Base-by-base conservation (phyloP, 2,113 vertebrate species). In the Clarias magur region DNA sequence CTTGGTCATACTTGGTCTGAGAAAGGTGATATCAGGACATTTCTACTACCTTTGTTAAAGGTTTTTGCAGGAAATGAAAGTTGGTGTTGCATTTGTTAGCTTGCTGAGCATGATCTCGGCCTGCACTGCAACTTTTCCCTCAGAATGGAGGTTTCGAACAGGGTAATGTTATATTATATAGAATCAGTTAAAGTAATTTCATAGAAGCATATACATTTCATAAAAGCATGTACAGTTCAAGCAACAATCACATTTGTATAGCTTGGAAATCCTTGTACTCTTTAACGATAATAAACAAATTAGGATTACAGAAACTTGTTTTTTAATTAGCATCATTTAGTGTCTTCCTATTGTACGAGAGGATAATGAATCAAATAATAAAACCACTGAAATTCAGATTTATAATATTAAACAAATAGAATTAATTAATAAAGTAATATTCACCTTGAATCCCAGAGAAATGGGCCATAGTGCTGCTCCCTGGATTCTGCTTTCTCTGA, bases 381-480 rank as follows among this genome's bases (percentile, higher is more conserved):
- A 27, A 60, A 34, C 30, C 23, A 80, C n/a, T 57, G 2, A 59
- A 80, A 30, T 56, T 79, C 75, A 80, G 6, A n/a, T 21, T 4
- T 17, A 38, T 21, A 0, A 72, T 38, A 72, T 4, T 6, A 34
- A 30, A 70, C 27, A 34, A 67, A 23, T 19, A 1, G 68, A 42
- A 75, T 48, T 75, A 7, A 42, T 57, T 17, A 7, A 10, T 54
- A 30, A 73, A 38, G 21, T 57, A 48, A 59, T 57, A 4, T 4
- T 93, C 84, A 95, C 95, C 94, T 93, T 93, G 93, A 80, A 93
- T 87, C 88, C 88, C 91, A 67, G 92, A 81, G 59, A 93, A 88
- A 57, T 92, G 86, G 53, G 90, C 90, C 73, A 89, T 85, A 76
- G 38, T 92, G 86, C 89, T 76, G 48, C 88, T 80, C 53, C 42